Evolutionary conservation across 2,797 vertebrate species (phyloP), one percentile per base, ranked within the genome.

Genomic region (Aphelocoma californica): DNA sequence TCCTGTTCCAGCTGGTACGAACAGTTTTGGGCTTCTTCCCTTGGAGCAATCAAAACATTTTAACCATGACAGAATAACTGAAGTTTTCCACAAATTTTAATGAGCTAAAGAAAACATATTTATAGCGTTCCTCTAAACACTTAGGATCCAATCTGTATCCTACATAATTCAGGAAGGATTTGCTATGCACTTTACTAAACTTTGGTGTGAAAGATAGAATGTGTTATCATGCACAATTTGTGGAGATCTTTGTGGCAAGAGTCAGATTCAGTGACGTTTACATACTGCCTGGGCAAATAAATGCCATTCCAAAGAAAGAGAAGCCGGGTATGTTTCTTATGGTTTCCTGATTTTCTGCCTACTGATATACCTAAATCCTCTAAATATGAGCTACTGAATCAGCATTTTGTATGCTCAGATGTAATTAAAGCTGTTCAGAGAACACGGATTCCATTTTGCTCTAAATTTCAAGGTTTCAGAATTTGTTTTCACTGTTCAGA

Each of bases 321-420:
- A 80, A 92, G 16, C 16, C 67, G 38, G 9, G 58, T 91, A 71
- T 61, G 51, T 91, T 97, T 97, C 74, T 95, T 65, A 84, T 1
- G 57, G 57, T 89, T 95, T 93, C 57, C 57, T 60, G 12, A 90
- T 93, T 96, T 95, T 95, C 75, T 92, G 90, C 86, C 38, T 85
- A 80, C 77, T 92, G 74, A 42, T 93, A 74, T 69, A 72, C 36
- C 67, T 87, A 93, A 95, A 93, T 90, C 81, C 64, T 85, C 74
- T 85, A 82, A 96, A 87, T 74, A 82, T 5, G 81, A 94, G 77
- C 91, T 92, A 90, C 96, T 90, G 92, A 95, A 92, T 96, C 86
- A 93, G 90, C 73, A 94, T 95, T 94, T 91, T 97, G 54, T 80
- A 51, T 32, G 78, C 64, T 96, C 51, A 71, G 38, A 90, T 74